Evolutionary conservation across 2,888 invertebrate genomes (phyloP).

Genomic region (Lasius fuliginosus): DNA sequence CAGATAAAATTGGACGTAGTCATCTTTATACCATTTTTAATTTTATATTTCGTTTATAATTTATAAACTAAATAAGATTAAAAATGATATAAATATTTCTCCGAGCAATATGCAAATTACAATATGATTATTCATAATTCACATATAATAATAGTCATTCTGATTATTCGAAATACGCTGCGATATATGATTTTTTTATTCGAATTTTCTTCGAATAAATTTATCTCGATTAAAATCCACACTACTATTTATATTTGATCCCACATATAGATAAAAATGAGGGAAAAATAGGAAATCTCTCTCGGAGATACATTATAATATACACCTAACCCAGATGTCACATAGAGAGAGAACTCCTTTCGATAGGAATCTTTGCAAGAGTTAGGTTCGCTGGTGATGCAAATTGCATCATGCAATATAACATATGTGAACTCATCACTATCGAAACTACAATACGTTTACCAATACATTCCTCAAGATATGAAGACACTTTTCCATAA

Average conservation of each 20-base stretch:
- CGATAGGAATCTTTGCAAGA: slow-evolving; percentile 29
- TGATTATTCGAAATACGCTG: not conserved
- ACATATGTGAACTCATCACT: slow-evolving; percentile 59
- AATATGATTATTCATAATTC: not conserved
- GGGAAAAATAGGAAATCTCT: not conserved
- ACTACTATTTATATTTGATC: not conserved
- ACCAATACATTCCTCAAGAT: slow-evolving; percentile 42
- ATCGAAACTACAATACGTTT: slow-evolving; percentile 39
- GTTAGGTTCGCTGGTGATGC: slow-evolving; percentile 53
- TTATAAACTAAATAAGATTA: not conserved
- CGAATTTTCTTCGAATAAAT: not conserved
- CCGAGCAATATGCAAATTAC: not conserved
- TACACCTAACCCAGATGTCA: not conserved
- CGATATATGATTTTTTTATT: not conserved
- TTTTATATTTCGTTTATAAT: not conserved
- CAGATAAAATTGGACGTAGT: not conserved
- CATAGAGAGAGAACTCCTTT: slow-evolving; percentile 42
- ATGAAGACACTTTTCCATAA: slow-evolving; percentile 56
- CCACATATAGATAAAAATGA: not conserved
- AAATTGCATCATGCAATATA: slow-evolving; percentile 35
- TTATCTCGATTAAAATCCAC: not conserved
- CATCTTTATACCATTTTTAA: not conserved
- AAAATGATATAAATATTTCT: not conserved
- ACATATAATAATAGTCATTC: not conserved
- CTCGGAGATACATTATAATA: not conserved